phyloP scores from a whole-genome alignment of 2,113 vertebrate species.

The Hippolais icterina region DNA sequence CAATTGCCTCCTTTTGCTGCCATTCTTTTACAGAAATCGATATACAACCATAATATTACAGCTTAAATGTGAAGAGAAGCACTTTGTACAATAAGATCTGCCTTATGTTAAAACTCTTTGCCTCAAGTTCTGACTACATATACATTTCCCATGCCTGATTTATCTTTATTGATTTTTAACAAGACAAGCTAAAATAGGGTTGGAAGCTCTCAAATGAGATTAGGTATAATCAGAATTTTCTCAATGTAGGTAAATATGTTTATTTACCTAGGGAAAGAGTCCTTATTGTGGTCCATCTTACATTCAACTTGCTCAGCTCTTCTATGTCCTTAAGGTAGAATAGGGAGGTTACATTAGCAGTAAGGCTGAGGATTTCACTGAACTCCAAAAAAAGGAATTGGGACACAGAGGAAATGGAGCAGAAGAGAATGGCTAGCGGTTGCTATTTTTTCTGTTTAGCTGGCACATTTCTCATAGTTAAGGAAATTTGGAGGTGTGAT shows the following conservation, averaged over 20 bases:
- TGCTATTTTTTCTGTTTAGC: background rate
- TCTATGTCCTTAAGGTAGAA: background rate
- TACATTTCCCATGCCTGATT: background rate
- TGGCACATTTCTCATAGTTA: background rate
- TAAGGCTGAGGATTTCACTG: background rate
- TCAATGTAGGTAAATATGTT: background rate
- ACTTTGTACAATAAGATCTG: background rate
- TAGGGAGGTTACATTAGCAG: background rate
- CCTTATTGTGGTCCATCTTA: background rate
- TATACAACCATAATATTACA: background rate
- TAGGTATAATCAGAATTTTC: background rate
- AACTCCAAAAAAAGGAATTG: background rate
- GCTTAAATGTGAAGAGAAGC: background rate
- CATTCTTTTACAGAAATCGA: background rate
- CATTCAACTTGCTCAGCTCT: background rate
- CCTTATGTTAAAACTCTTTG: background rate
- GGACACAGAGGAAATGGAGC: background rate
- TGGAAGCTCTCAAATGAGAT: background rate
- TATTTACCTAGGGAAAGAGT: background rate
- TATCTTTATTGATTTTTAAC: background rate
- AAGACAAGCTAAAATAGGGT: background rate
- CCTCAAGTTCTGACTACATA: background rate
- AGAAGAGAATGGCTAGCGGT: background rate
- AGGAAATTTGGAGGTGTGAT: background rate
- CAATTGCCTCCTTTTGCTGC: background rate